Evolutionary conservation across 2,113 vertebrate genomes (phyloP).

Genomic region (Colistium nudipinnis): DNA sequence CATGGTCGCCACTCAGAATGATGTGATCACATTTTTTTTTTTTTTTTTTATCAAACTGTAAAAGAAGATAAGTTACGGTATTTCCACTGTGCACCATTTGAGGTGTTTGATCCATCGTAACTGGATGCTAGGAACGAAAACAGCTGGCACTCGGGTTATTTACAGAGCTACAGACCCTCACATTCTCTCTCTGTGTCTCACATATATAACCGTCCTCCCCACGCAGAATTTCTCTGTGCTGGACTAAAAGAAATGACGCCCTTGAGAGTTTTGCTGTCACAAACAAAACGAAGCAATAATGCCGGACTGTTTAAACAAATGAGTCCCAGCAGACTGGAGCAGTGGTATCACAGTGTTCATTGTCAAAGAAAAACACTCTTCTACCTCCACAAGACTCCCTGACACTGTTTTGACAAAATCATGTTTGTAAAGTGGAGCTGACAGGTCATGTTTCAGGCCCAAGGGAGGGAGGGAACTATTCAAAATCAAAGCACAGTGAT

Average conservation of each 20-base stretch:
- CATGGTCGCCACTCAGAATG: too few relatives aligned
- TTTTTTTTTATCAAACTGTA: too few relatives aligned
- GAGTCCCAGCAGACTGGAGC: slow-evolving; percentile 42
- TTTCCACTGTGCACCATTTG: slow-evolving; percentile 12
- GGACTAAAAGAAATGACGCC: slow-evolving; percentile 25
- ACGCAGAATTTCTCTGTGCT: slow-evolving; percentile 35
- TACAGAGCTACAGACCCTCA: slow-evolving; percentile 22
- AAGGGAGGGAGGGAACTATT: not conserved
- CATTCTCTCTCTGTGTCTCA: slow-evolving; percentile 4
- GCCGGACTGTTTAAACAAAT: slow-evolving; percentile 55
- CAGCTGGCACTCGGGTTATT: slow-evolving; percentile 40
- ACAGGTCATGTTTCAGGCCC: not conserved
- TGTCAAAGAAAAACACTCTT: slow-evolving; percentile 25
- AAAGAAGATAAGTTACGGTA: not conserved
- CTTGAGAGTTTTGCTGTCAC: slow-evolving; percentile 60
- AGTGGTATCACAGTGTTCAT: slow-evolving; percentile 44
- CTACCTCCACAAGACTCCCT: slow-evolving; percentile 25
- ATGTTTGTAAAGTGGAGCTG: slow-evolving; percentile 20
- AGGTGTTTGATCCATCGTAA: slow-evolving; percentile 35
- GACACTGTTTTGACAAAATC: slow-evolving; percentile 13
- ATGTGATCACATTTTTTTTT: too few relatives aligned
- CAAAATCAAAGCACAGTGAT: not conserved
- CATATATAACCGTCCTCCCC: slow-evolving; percentile 30
- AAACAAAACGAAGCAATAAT: slow-evolving; percentile 52
- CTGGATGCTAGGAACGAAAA: slow-evolving; percentile 20